Evolutionary conservation across 2,888 invertebrate species (phyloP).

Genomic region (Callimorpha dominula): DNA sequence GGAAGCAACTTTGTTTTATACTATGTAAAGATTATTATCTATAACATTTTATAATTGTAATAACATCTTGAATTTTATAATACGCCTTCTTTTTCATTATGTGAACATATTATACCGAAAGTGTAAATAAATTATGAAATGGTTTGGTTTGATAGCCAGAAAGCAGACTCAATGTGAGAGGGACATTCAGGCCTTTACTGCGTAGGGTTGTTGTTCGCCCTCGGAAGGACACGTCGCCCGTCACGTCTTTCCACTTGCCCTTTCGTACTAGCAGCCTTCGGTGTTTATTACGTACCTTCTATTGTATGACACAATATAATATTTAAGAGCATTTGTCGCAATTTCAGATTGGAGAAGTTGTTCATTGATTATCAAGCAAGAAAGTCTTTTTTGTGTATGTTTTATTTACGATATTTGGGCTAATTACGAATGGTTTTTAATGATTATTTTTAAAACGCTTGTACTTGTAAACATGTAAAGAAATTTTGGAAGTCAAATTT

Average conservation of each 20-base stretch:
- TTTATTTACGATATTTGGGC: too few species aligned
- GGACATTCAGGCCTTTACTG: constrained; percentile 15
- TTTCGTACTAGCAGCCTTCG: constrained; percentile 30
- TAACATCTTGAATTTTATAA: too few species aligned
- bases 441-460: too few species aligned
- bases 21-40: too few species aligned
- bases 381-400: too few species aligned
- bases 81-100: background rate
- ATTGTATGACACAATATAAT: background rate
- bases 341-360: background rate
- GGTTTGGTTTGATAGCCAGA: background rate
- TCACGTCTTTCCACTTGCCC: constrained; percentile 49
- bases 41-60: too few species aligned
- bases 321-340: background rate
- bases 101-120: background rate
- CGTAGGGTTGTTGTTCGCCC: constrained; percentile 51
- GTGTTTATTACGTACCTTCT: background rate
- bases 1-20: too few species aligned
- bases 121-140: background rate
- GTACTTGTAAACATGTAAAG: too few species aligned
- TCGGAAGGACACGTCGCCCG: constrained; percentile 59
- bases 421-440: too few species aligned
- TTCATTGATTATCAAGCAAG: background rate
- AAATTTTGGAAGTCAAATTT: too few species aligned
- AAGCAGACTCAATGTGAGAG: constrained; percentile 1